Conservation (phyloP, 2,888 invertebrate species). For the Ennomos fuscantarius region DNA sequence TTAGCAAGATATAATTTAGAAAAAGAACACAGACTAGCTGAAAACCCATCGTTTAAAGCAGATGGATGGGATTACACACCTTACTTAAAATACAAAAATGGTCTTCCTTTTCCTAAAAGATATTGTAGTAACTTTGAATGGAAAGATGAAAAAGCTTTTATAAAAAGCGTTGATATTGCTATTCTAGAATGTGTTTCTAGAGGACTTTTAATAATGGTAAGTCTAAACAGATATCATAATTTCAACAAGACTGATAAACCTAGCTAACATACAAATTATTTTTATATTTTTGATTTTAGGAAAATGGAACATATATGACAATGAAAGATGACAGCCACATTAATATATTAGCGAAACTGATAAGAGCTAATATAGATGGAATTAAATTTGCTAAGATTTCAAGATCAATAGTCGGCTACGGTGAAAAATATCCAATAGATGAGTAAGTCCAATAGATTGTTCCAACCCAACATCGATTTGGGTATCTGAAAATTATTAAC, state of each 20-base stretch:
- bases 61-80: conserved; percentile 60
- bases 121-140: conserved; percentile 50
- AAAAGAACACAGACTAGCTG: conserved; percentile 56
- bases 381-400: conserved; percentile 63
- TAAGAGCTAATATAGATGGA: conserved; percentile 70
- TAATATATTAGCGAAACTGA: conserved; percentile 65
- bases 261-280: neutral
- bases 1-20: conserved; percentile 68
- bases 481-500: too few species aligned
- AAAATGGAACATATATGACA: conserved; percentile 63
- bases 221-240: conserved; percentile 17
- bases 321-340: conserved; percentile 69
- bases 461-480: too few species aligned
- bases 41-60: conserved; percentile 38
- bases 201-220: conserved; percentile 70
- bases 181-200: conserved; percentile 71
- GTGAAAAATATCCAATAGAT: conserved; percentile 56
- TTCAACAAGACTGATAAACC: too few species aligned
- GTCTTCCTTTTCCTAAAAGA: conserved; percentile 70
- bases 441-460: conserved; percentile 51
- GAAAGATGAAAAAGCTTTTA: conserved; percentile 58
- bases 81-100: conserved; percentile 70
- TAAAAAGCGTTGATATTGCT: conserved; percentile 68
- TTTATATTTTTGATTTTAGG: conserved; percentile 49
- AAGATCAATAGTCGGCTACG: conserved; percentile 68